Percentiles rank a stretch among this genome's conserved stretches.
phyloP scores from a whole-genome alignment of 2,113 vertebrate species.

The Notiomystis cincta region DNA sequence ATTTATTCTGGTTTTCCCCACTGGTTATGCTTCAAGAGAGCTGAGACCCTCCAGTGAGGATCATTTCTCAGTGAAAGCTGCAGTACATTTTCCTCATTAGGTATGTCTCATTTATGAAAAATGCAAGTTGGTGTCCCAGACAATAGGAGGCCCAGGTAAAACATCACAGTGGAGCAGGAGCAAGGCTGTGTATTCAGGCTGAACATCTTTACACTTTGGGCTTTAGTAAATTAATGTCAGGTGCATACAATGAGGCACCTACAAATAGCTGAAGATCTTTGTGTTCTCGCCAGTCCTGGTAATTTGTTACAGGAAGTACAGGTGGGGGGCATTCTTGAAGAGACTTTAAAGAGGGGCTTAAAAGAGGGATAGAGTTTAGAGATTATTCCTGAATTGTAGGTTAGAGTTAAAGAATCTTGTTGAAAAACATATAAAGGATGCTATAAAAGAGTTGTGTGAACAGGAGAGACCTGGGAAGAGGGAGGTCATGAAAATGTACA shows the following conservation, averaged over 20 bases:
- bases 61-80: background rate
- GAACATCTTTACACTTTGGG: background rate
- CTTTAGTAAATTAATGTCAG: background rate
- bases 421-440: background rate
- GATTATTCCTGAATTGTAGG: background rate
- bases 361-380: background rate
- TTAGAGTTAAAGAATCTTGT: background rate
- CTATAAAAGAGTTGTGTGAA: background rate
- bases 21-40: background rate
- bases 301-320: background rate
- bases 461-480: background rate
- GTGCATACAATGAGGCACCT: background rate
- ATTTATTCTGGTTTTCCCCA: background rate
- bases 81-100: background rate
- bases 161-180: background rate
- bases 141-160: background rate
- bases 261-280: background rate
- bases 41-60: background rate
- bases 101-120: background rate
- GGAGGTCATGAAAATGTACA: background rate
- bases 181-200: background rate
- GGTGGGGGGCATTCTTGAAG: background rate
- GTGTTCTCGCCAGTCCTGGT: background rate
- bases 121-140: background rate
- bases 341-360: background rate